phyloP scores from a whole-genome alignment of 2,113 vertebrate species.

The Notechis scutatus region DNA sequence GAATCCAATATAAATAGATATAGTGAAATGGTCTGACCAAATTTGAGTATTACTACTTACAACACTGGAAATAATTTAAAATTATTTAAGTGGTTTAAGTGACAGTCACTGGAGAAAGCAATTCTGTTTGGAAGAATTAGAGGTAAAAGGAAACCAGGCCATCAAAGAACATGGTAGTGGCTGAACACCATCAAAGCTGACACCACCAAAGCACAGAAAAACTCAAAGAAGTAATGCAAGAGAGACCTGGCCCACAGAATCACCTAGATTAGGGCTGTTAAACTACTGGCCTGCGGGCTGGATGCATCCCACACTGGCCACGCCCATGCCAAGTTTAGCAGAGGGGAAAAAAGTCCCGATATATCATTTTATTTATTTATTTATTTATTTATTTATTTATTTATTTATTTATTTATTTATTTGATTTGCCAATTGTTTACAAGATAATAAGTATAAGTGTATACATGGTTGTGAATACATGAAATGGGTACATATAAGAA shows the following conservation, averaged over 20 bases:
- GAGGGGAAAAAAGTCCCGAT: too few relatives aligned
- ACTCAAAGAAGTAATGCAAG: not conserved
- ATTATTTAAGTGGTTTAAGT: not conserved
- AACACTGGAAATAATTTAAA: not conserved
- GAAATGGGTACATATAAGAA: too few relatives aligned
- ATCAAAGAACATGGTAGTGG: not conserved
- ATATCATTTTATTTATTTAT: too few relatives aligned
- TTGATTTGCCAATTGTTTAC: too few relatives aligned
- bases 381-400: too few relatives aligned
- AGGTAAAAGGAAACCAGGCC: not conserved
- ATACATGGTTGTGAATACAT: too few relatives aligned
- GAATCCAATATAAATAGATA: not conserved
- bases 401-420: too few relatives aligned
- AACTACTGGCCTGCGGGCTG: too few relatives aligned
- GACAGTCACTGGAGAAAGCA: not conserved
- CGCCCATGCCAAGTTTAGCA: too few relatives aligned
- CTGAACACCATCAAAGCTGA: not conserved
- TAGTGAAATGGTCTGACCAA: not conserved
- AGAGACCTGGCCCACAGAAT: not conserved
- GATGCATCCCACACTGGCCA: too few relatives aligned
- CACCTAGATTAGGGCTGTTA: not conserved
- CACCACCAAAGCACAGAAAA: not conserved
- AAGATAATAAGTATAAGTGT: too few relatives aligned
- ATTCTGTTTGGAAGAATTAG: not conserved
- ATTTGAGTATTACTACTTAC: not conserved